These are phyloP conservation scores for Podiceps cristatus DNA, from an alignment of 2,113 vertebrate genomes.

Conservation along the genomic window DNA sequence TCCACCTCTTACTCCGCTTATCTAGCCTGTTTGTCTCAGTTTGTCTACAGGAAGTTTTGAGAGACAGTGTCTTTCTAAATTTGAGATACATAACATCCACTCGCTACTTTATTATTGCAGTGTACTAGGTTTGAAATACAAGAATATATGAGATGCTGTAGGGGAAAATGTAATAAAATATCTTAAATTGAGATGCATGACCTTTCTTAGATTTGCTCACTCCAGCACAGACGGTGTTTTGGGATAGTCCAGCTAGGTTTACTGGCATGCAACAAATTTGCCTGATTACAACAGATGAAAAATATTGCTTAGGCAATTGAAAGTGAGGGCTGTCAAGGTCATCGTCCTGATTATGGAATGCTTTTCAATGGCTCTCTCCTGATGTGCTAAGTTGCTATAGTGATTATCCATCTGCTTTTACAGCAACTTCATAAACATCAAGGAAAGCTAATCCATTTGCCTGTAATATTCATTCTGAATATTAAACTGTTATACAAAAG, in stretches of 20 bases:
- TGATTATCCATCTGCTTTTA: slow-evolving; percentile 69
- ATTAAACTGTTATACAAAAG: slow-evolving; percentile 42
- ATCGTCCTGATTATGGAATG: slow-evolving; percentile 33
- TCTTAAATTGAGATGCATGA: neutral
- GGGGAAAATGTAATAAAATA: neutral
- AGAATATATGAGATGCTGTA: neutral
- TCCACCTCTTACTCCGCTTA: neutral
- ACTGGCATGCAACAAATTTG: neutral
- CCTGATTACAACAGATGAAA: slow-evolving; percentile 44
- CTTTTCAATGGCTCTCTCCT: slow-evolving; percentile 47
- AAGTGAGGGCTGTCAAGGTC: slow-evolving; percentile 47
- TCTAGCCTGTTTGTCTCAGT: neutral
- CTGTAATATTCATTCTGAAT: slow-evolving; percentile 47
- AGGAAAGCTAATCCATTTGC: slow-evolving; percentile 52
- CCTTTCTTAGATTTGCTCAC: neutral
- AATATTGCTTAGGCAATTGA: slow-evolving; percentile 26
- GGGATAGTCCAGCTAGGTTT: neutral
- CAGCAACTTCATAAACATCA: slow-evolving; percentile 50
- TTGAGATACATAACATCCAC: neutral
- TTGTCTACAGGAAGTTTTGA: neutral
- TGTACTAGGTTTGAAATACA: neutral
- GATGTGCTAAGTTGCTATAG: slow-evolving; percentile 54
- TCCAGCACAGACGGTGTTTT: neutral
- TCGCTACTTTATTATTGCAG: neutral
- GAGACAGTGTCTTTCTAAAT: neutral